A percentile compares a stretch with the other conserved stretches of the same genome.
phyloP scores from a whole-genome alignment of 2,888 invertebrate species.

The Adelphocoris suturalis region DNA sequence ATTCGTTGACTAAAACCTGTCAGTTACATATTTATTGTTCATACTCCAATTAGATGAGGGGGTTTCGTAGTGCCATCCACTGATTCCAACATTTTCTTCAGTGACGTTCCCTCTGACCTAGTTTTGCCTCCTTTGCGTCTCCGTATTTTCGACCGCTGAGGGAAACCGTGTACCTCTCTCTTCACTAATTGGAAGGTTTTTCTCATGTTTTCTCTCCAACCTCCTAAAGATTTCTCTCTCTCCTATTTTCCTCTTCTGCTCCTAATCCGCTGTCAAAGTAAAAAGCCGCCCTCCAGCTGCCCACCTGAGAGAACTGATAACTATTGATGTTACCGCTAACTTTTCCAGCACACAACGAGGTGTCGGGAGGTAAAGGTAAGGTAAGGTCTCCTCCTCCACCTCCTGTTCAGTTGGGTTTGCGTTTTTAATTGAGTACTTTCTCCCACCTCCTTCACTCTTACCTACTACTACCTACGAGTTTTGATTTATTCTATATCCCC shows the following conservation, averaged over 20 bases:
- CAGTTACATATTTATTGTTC: too few relatives aligned
- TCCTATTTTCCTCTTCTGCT: not conserved
- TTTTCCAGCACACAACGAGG: not conserved
- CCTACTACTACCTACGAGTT: too few relatives aligned
- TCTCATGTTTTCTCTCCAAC: constrained; percentile 17
- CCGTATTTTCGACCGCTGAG: not conserved
- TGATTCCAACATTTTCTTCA: not conserved
- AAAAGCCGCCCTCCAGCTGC: constrained; percentile 8
- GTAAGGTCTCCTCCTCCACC: not conserved
- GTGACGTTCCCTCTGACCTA: constrained; percentile 25
- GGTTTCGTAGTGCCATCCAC: not conserved
- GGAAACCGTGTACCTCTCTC: not conserved
- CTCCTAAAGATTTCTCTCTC: not conserved
- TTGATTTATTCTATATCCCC: too few relatives aligned
- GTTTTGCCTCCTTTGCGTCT: not conserved
- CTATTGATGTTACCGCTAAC: constrained; percentile 10
- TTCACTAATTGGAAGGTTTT: constrained; percentile 19
- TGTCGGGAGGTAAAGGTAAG: not conserved
- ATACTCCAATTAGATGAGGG: not conserved
- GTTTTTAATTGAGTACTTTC: not conserved
- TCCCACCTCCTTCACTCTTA: not conserved
- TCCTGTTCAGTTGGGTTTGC: not conserved
- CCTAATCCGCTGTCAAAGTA: constrained; percentile 25
- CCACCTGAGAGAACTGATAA: constrained; percentile 11
- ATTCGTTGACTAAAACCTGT: too few relatives aligned